Conservation (phyloP, 2,888 invertebrate genomes). For the Taphrorychus bicolor region DNA sequence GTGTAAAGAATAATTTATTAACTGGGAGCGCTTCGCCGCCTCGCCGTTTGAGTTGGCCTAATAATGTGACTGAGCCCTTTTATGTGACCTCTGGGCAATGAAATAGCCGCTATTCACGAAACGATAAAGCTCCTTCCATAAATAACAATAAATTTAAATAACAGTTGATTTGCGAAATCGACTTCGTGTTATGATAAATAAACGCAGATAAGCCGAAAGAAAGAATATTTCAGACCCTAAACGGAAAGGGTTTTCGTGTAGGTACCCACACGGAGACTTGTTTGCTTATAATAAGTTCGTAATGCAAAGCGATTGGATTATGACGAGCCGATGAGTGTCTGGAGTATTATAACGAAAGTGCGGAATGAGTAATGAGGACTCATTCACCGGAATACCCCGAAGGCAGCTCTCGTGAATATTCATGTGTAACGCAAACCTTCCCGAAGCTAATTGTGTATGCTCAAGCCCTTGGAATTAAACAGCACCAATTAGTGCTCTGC, state of each 20-base stretch:
- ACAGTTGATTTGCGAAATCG: slow-evolving; percentile 18
- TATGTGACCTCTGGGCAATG: slow-evolving; percentile 33
- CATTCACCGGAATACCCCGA: neutral
- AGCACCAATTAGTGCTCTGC: too few relatives aligned
- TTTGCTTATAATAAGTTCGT: neutral
- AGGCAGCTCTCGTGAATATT: neutral
- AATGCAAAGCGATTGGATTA: neutral
- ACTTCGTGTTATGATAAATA: slow-evolving; percentile 19
- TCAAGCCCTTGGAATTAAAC: neutral
- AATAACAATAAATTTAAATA: slow-evolving; percentile 33
- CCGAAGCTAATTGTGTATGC: neutral
- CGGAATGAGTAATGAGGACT: neutral
- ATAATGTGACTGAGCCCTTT: slow-evolving; percentile 33
- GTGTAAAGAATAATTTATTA: too few relatives aligned
- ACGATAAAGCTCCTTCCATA: slow-evolving; percentile 16
- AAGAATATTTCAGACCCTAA: neutral
- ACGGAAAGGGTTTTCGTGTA: slow-evolving; percentile 1
- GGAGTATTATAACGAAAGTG: neutral
- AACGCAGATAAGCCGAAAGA: neutral
- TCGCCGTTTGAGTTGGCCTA: slow-evolving; percentile 8
- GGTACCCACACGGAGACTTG: neutral
- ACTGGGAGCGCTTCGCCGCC: too few relatives aligned
- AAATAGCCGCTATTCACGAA: slow-evolving; percentile 31
- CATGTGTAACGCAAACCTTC: neutral
- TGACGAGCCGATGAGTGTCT: neutral